Conservation (phyloP, 2,797 vertebrate genomes). For the Sibirionetta formosa region DNA sequence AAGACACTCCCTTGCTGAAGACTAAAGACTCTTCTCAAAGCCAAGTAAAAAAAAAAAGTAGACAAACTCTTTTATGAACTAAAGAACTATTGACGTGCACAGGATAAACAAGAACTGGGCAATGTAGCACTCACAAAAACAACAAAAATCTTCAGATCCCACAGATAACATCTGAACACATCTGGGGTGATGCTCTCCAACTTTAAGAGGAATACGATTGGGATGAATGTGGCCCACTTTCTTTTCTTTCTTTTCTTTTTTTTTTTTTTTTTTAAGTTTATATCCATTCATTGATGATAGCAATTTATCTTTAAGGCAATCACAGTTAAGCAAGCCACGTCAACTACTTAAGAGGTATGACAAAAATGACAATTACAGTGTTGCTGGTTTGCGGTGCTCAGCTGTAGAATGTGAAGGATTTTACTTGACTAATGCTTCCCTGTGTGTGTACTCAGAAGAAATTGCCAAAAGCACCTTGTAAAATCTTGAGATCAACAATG, state of each 20-base stretch:
- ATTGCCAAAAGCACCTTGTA: not conserved
- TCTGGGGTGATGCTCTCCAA: not conserved
- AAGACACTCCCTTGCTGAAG: slow-evolving; percentile 80
- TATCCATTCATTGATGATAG: not conserved
- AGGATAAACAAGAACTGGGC: slow-evolving; percentile 71
- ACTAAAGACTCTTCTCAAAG: slow-evolving; percentile 74
- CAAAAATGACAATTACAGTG: not conserved
- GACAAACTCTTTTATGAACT: slow-evolving; percentile 54
- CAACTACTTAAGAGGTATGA: not conserved
- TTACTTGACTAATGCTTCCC: not conserved
- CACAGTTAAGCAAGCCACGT: not conserved
- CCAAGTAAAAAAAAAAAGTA: slow-evolving; percentile 74
- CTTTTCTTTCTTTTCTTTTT: not conserved
- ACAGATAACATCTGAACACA: not conserved
- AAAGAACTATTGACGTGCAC: slow-evolving; percentile 47
- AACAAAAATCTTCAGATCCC: not conserved
- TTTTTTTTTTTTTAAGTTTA: not conserved
- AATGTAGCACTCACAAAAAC: slow-evolving; percentile 24
- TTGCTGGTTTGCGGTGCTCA: not conserved
- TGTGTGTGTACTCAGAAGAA: not conserved
- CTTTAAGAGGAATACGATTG: not conserved
- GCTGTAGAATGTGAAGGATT: not conserved
- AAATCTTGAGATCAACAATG: not conserved
- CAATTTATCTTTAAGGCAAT: not conserved
- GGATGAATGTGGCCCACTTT: not conserved